Evolutionary conservation across 2,113 vertebrate genomes (phyloP).

Genomic region (Dicerorhinus sumatrensis): DNA sequence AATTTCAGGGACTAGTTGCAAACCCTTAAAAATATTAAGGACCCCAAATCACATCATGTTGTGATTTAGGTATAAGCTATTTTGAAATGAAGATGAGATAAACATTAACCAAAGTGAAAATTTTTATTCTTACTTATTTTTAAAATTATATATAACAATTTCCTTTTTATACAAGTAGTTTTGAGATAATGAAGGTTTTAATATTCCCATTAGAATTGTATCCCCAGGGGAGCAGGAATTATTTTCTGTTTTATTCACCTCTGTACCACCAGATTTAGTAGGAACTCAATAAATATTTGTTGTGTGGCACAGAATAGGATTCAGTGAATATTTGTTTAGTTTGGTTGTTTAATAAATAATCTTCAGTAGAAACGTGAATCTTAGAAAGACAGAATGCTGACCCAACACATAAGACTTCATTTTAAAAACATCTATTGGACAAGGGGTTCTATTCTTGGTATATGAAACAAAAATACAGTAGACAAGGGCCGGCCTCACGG

Average conservation of each 20-base stretch:
- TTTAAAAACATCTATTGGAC: background rate
- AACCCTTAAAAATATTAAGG: background rate
- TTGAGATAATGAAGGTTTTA: background rate
- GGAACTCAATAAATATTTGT: background rate
- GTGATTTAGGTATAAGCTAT: background rate
- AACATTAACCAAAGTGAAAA: conserved; percentile 7
- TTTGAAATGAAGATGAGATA: background rate
- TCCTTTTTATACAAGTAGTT: background rate
- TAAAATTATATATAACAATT: background rate
- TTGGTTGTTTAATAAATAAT: background rate
- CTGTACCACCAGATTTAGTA: background rate
- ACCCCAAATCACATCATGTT: background rate
- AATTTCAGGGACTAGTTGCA: background rate
- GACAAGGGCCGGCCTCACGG: no score
- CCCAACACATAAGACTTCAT: background rate
- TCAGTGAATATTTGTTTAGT: background rate
- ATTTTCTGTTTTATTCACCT: conserved; percentile 5
- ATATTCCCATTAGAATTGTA: background rate
- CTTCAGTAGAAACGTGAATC: background rate
- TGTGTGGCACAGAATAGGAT: background rate
- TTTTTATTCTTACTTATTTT: background rate
- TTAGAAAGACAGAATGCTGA: background rate
- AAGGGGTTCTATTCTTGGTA: no score
- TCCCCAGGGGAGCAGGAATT: background rate
- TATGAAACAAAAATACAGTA: no score